Evolutionary conservation across 2,888 invertebrate species (phyloP).

Genomic region (Orthonevra nobilis): DNA sequence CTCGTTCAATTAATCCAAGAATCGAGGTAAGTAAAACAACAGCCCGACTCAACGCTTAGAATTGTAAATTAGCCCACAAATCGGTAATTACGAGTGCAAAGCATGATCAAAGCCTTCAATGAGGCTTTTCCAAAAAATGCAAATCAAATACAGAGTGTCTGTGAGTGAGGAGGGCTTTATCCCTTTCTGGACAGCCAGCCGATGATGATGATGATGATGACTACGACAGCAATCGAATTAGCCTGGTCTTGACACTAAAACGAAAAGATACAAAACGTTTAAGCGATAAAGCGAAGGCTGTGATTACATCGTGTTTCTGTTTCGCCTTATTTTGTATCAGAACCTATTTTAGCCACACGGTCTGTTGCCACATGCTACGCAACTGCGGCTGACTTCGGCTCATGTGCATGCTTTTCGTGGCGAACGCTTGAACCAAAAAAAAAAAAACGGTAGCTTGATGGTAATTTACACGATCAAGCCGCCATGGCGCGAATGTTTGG

Average conservation of each 20-base stretch:
- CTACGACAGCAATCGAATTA: slow-evolving; percentile 49
- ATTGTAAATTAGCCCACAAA: slow-evolving; percentile 55
- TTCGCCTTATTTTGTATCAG: slow-evolving; percentile 9
- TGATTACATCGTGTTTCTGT: slow-evolving; percentile 52
- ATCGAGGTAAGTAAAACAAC: slow-evolving; percentile 54
- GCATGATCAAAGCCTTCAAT: slow-evolving; percentile 17
- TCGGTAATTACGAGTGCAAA: slow-evolving; percentile 38
- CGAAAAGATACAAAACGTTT: slow-evolving; percentile 45
- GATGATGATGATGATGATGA: too few relatives aligned
- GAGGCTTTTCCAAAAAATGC: slow-evolving; percentile 6
- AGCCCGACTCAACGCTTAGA: slow-evolving; percentile 24
- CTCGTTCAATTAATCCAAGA: slow-evolving; percentile 50
- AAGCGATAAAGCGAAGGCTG: slow-evolving; percentile 56
- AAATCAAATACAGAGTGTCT: too few relatives aligned
- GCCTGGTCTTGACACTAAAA: slow-evolving; percentile 57
- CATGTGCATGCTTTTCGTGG: slow-evolving; percentile 45
- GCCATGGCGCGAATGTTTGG: slow-evolving; percentile 7
- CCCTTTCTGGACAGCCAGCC: slow-evolving; percentile 8
- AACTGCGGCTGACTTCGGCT: slow-evolving; percentile 31
- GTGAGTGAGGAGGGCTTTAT: background rate
- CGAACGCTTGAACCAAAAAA: slow-evolving; percentile 49
- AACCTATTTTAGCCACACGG: slow-evolving; percentile 45
- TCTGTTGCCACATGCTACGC: slow-evolving; percentile 29
- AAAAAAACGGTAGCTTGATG: slow-evolving; percentile 64
- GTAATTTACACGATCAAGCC: slow-evolving; percentile 51